Conservation (phyloP, 1,140 invertebrate species). For the Drosophila cardini region DNA sequence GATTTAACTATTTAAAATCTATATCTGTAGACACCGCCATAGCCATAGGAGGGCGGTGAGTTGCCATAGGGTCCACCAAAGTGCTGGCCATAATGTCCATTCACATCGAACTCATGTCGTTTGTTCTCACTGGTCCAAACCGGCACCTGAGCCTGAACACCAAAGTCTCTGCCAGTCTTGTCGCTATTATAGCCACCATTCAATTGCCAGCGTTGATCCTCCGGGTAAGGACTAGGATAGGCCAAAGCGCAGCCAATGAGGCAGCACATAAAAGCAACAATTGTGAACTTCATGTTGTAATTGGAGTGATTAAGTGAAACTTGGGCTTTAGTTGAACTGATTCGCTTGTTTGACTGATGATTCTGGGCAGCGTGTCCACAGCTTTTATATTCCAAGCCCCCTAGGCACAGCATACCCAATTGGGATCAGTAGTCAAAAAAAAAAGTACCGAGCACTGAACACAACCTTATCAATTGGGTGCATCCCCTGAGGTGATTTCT, state of each 20-base stretch:
- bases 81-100: slow-evolving; percentile 61
- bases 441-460: neutral
- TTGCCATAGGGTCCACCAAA: slow-evolving; percentile 64
- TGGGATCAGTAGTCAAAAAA: neutral
- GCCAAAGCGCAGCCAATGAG: slow-evolving; percentile 6
- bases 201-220: slow-evolving; percentile 41
- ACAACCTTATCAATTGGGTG: slow-evolving; percentile 35
- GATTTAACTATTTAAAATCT: slow-evolving; percentile 19
- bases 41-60: slow-evolving; percentile 33
- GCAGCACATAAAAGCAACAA: slow-evolving; percentile 32
- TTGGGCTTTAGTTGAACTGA: slow-evolving; percentile 12
- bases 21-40: slow-evolving; percentile 48
- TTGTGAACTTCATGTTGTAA: slow-evolving; percentile 31
- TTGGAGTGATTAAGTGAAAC: slow-evolving; percentile 12
- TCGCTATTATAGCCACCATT: slow-evolving; percentile 42
- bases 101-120: slow-evolving; percentile 56
- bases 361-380: neutral
- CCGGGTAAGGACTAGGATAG: slow-evolving; percentile 22
- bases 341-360: slow-evolving; percentile 31
- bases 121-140: slow-evolving; percentile 67
- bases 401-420: neutral
- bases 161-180: slow-evolving; percentile 50
- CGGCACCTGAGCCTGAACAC: slow-evolving; percentile 40
- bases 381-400: slow-evolving; percentile 33
- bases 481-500: slow-evolving; percentile 25